A percentile compares a stretch with the other conserved stretches of the same genome.
These are phyloP conservation scores for Alviniconcha marisindica DNA, from an alignment of 1,140 invertebrate species.

Conservation along the genomic window DNA sequence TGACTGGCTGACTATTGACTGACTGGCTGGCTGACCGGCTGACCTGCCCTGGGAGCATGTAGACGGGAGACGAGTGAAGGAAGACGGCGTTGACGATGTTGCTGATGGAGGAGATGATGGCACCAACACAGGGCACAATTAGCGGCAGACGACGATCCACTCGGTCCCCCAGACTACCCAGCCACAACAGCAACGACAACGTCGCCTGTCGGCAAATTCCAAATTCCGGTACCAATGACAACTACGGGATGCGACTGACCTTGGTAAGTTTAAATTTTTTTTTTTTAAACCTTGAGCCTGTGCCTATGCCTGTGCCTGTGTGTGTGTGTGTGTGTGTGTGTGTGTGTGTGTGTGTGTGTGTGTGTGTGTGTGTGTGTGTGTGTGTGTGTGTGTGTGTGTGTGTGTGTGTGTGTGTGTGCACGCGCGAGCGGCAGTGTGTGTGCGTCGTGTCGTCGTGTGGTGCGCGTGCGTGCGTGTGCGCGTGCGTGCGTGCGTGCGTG, in stretches of 20 bases:
- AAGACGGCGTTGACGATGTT: slow-evolving; percentile 84
- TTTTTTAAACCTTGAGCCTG: no score
- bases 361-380: no score
- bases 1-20: no score
- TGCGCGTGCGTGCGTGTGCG: neutral
- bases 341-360: no score
- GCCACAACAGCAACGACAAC: slow-evolving; percentile 69
- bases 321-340: no score
- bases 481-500: neutral
- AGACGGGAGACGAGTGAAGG: no score
- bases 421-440: neutral
- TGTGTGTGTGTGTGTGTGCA: neutral
- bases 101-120: slow-evolving; percentile 85
- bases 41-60: no score
- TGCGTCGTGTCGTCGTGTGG: neutral
- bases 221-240: no score
- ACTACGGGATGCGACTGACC: no score
- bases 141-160: slow-evolving; percentile 89
- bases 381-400: neutral
- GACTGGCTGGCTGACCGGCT: no score
- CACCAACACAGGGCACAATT: slow-evolving; percentile 87
- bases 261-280: no score
- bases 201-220: slow-evolving; percentile 58
- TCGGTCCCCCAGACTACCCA: slow-evolving; percentile 84
- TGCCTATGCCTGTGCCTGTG: no score